Base-by-base conservation (phyloP, 2,797 vertebrate genomes). In the Enteromius fasciolatus region DNA sequence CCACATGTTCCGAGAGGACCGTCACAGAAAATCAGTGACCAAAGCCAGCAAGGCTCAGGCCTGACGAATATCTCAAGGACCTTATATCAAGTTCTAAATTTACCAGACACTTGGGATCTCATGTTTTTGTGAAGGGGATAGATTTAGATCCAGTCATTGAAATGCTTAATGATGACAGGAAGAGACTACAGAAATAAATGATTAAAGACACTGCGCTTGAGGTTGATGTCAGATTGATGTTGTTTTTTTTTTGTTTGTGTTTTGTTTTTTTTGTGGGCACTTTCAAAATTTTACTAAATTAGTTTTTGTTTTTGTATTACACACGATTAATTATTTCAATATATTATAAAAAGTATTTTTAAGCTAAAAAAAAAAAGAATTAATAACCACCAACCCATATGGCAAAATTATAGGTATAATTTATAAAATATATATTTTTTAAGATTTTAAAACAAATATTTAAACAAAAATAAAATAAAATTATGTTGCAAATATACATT, bases 21-120 rank as follows among this genome's bases (percentile, higher is more conserved):
- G 12, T 77, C 74, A 77, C 39, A 70, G 39, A 50, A 76, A 83
- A 54, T 76, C 64, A 57, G 46, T 36, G 52, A 46, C 81, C 73
- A 48, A 82, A 82, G 25, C 18, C 61, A 25, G 23, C 61, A 12
- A 76, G 28, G 39, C 73, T 46, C 50, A 76, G 39, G 25, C 39
- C 11, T 46, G 73, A 20, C 18, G 39, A 59, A 82, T 67, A 66
- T 67, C 48, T 67, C 28, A 67, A 31, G 70, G 23, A 63, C 36
- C 9, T 76, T 59, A 41, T 59, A 41, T 76, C 52, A 5, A 59
- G 39, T 52, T 63, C 54, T 28, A 66, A 81, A 81, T 61, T 59
- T 20, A 33, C 11, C 70, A 81, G 78, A 73, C 46, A 25, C 23
- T 67, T 10, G 20, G 59, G n/a, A 36, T 72, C 23, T 73, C 44